Evolutionary conservation across 1,140 invertebrate genomes (phyloP), one percentile per base, ranked within the genome.

Genomic region (Camponotus pennsylvanicus): DNA sequence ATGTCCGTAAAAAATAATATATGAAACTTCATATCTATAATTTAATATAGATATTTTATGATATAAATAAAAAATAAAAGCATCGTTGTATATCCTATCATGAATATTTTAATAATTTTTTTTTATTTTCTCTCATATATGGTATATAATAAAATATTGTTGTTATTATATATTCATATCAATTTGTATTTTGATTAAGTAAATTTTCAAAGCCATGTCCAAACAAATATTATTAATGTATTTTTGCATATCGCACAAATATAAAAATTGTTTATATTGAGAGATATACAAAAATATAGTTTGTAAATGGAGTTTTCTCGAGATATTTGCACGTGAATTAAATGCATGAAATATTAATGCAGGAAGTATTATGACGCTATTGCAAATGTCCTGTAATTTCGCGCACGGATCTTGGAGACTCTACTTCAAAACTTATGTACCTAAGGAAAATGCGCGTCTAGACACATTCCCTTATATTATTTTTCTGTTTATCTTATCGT

Each of bases 401-500:
- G 40, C 32, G 49, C 27, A 27, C 11, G 18, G 21, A 11, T 59
- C 40, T 52, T 13, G 3, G 4, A 4, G 4, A 4, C 45, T 37
- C 32, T 5, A 45, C 18, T 73, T 59, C 40, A 59, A 40, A 59
- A 37, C 52, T 71, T 49, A 40, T 52, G 49, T 69, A 61, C 18
- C 42, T 75, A 37, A 40, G 8, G 37, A 42, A 73, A 83, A 18
- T 34, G 7, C 57, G 40, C 27, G n/a, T 73, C 40, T 71, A 18
- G 13, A 37, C 32, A 75, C 27, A 61, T 45, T 45, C 55, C 75
- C 18, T 83, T 49, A 34, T 61, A 61, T 75, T 75, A 83, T 75
- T 55, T 52, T 0, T 8, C 40, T 83, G 40, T 63, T 63, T 83
- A 73, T 32, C 15, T 61, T 80, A 37, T 71, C n/a, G 64, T 70